Evolutionary conservation across 1,140 invertebrate species (phyloP), one percentile per base, ranked within the genome.

Genomic region (Drosophila pandora): DNA sequence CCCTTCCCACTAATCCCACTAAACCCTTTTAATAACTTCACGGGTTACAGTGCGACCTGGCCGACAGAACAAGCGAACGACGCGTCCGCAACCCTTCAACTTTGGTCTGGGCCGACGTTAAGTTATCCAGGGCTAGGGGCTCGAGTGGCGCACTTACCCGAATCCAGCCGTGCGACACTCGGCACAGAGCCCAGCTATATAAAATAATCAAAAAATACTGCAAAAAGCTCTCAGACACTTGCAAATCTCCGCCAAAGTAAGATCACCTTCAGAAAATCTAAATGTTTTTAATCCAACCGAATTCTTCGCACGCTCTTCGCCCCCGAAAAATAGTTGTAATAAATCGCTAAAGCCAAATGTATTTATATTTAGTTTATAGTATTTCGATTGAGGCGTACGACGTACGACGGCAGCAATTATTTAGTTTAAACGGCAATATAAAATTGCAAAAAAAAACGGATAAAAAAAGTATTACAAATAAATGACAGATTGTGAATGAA

Each of bases 81-180:
- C 76, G 63, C 78, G 79, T 41, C 76, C 76, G 25, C 70, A 81
- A 21, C 76, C 76, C 28, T 89, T 90, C 23, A 76, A 68, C 47
- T 92, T 92, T 74, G 91, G 91, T 8, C 70, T 92, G 28, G 91
- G 91, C 10, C 75, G 82, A 13, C 90, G 90, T 84, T 91, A 90
- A 84, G 39, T 32, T 6, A 2, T 7, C 10, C 28, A 7, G 7
- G 21, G n/a, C 12, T 22, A 2, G 22, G 21, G 23, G 9, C 41
- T 32, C 45, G 53, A 25, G 63, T 61, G 69, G 53, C 73, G 76
- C 79, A 73, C 57, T 55, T 56, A 54, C 32, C 37, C 43, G 21
- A 23, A 57, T 79, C 62, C 71, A 79, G 56, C 75, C 79, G 75
- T 78, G 56, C 70, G 79, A 47, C 69, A 61, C 45, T 60, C 63